Evolutionary conservation across 2,797 vertebrate genomes (phyloP).

Genomic region (Myotis pilosus): DNA sequence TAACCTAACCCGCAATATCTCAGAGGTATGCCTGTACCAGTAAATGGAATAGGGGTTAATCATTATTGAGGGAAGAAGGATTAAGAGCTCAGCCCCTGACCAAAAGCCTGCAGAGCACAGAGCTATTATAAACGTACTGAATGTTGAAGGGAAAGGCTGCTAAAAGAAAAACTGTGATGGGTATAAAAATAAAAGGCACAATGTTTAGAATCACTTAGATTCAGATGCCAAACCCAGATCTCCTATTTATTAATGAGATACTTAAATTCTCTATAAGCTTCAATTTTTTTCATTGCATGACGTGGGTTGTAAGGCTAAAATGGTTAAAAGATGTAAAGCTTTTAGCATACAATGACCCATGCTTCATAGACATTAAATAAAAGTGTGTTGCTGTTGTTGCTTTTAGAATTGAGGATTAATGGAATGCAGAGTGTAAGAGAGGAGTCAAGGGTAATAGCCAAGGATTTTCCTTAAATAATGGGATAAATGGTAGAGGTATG

Average conservation of each 20-base stretch:
- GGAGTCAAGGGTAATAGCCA: background rate
- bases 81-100: conserved; percentile 40
- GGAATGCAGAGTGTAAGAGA: background rate
- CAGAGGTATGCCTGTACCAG: background rate
- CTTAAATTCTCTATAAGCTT: background rate
- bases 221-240: background rate
- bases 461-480: background rate
- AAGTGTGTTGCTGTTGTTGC: background rate
- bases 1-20: background rate
- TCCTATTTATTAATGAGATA: background rate
- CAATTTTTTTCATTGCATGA: background rate
- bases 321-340: background rate
- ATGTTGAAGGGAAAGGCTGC: background rate
- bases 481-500: background rate
- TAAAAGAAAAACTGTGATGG: background rate
- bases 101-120: conserved; percentile 4
- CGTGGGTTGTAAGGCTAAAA: background rate
- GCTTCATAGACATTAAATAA: background rate
- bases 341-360: background rate
- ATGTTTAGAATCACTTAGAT: background rate
- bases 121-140: conserved; percentile 26
- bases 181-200: conserved; percentile 27
- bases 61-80: conserved; percentile 42
- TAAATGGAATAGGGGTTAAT: conserved; percentile 41
- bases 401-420: background rate